phyloP scores from a whole-genome alignment of 2,113 vertebrate genomes.

The Benitochromis conjunctus region DNA sequence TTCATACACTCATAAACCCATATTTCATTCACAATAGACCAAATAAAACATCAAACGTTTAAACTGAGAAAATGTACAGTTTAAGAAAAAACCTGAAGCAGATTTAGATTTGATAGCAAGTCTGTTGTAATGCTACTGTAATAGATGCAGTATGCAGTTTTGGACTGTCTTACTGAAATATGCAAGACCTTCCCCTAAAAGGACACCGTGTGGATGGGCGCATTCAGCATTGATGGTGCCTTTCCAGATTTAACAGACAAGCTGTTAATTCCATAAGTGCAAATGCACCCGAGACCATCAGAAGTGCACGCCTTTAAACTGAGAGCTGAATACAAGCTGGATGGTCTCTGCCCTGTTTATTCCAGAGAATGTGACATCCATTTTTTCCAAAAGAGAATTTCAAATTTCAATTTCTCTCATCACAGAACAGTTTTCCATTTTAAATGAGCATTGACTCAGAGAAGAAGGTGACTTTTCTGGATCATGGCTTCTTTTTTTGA shows the following conservation, averaged over 20 bases:
- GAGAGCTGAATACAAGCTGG: not conserved
- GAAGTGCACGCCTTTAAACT: not conserved
- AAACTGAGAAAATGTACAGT: not conserved
- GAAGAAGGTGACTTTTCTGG: not conserved
- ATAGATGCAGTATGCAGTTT: not conserved
- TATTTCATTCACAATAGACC: not conserved
- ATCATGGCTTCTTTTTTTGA: not conserved
- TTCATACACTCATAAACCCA: not conserved
- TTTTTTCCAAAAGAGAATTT: not conserved
- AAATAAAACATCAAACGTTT: not conserved
- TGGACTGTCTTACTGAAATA: not conserved
- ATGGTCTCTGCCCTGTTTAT: not conserved
- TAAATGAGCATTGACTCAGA: not conserved
- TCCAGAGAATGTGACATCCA: not conserved
- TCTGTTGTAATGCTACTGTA: not conserved
- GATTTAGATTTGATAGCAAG: not conserved
- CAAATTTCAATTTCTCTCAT: not conserved
- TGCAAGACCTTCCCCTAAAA: not conserved
- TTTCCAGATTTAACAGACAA: not conserved
- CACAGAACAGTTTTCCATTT: not conserved
- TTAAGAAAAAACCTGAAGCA: not conserved
- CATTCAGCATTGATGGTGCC: not conserved
- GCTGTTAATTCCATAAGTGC: not conserved
- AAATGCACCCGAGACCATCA: not conserved
- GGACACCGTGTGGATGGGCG: not conserved